Base-by-base conservation (phyloP, 1,140 invertebrate species). In the Babylonia areolata region DNA sequence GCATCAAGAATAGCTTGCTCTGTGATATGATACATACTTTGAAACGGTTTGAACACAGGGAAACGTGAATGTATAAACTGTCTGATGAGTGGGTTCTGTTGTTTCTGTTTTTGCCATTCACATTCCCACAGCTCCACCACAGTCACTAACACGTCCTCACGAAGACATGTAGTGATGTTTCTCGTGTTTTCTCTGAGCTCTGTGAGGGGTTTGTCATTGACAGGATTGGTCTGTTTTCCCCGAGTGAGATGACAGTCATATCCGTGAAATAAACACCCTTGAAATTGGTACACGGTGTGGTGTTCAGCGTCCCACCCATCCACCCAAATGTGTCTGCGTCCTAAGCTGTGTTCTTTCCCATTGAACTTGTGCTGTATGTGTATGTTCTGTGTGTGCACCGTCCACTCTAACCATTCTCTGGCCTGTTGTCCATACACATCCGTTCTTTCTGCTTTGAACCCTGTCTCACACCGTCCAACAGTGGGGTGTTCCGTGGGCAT, bases 401-500 rank as follows among this genome's bases (percentile, higher is more conserved):
- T 35, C 73, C 77, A 85, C 77, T 85, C 73, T n/a, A 85, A 64
- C 73, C 73, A 85, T 40, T 85, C 84, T 23, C 84, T 12, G 6
- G 73, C 31, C 37, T 39, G 23, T 33, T 79, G 84, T 0, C 84
- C 84, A 64, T 81, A 85, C 46, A 42, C 58, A 20, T 87, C 85
- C 35, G n/a, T n/a, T n/a, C 80, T 46, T 46, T 86, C 77, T 17
- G 86, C 78, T 81, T 87, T 40, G 77, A 78, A 84, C 11, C 39
- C 33, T 17, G 71, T 87, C 40, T 78, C 54, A 58, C 39, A 39
- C 12, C 33, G 23, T 5, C 88, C 28, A 20, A 81, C 28, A 6
- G 86, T 54, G 17, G 79, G 81, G n/a, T 82, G 46, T 69, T 86
- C 87, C 37, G 85, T 84, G 3, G 88, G 89, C 87, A 90, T 89